Base-by-base conservation (phyloP, 2,113 vertebrate genomes). In the Clupea harengus region DNA sequence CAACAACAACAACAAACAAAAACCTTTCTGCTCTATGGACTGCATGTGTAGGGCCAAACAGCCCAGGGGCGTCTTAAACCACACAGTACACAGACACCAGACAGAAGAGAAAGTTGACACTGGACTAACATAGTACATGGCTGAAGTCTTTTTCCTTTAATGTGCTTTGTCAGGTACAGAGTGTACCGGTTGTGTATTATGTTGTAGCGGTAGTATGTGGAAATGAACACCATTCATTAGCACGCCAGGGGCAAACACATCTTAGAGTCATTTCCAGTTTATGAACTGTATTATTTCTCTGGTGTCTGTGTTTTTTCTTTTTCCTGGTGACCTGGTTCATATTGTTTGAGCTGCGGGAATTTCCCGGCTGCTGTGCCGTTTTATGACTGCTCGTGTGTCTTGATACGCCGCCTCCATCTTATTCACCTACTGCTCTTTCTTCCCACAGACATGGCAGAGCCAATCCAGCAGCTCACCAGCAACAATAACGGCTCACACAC, bases 391-490 rank as follows among this genome's bases (percentile, higher is more conserved):
- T 18, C 0, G 15, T 54, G 15, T 54, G 52, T 60, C 4, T 20
- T 13, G 25, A 28, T 39, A 32, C 67, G 2, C n/a, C 11, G 8
- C 8, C 2, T 44, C 72, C 20, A 32, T 39, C 5, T 78, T 39
- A 17, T 44, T 39, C 25, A 72, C 1, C n/a, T 72, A 2, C 64
- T 72, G 28, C 25, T 10, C 25, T 32, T 72, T 72, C 25, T 32
- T 44, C 72, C 4, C 3, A 89, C 94, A 98, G 97, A 97, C 83
- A 97, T 97, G 97, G 95, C 97, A 3, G 92, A 96, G 85, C 97
- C 97, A 9, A 98, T 98, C 83, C 96, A 97, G 82, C 97, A 97
- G 93, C 91, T 98, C 81, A 95, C 96, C 3, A 92, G 90, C 82
- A 97, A 97, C 2, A 96, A 97, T 89, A 92, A 92, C 0, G 94